phyloP scores from a whole-genome alignment of 2,113 vertebrate species.

The Stigmatopora nigra region DNA sequence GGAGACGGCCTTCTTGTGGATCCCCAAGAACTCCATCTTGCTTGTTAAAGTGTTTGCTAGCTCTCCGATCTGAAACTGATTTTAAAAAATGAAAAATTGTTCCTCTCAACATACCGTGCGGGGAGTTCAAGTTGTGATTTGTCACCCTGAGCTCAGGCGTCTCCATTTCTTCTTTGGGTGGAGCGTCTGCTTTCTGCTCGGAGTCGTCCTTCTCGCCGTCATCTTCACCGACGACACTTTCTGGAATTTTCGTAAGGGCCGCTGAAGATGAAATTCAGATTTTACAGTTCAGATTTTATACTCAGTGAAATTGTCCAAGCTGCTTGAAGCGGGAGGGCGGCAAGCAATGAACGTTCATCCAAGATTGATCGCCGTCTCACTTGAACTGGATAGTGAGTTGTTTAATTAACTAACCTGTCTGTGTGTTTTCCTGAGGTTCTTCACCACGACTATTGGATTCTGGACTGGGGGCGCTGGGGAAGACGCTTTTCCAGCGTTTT shows the following conservation, averaged over 20 bases:
- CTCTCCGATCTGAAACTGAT: slow-evolving; percentile 97
- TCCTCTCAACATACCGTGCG: background rate
- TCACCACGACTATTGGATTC: slow-evolving; percentile 80
- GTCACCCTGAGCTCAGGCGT: slow-evolving; percentile 57
- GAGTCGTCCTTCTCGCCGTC: slow-evolving; percentile 71
- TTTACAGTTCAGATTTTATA: no score
- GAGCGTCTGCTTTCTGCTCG: slow-evolving; percentile 69
- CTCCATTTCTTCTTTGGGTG: slow-evolving; percentile 75
- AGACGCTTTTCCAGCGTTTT: slow-evolving; percentile 87
- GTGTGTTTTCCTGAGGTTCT: slow-evolving; percentile 70
- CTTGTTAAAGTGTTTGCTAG: slow-evolving; percentile 94
- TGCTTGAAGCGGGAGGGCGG: no score
- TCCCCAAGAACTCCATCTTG: slow-evolving; percentile 98
- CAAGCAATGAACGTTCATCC: no score
- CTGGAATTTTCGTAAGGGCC: slow-evolving; percentile 54
- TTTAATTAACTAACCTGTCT: slow-evolving; percentile 65
- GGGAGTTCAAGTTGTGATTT: no score
- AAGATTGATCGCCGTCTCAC: no score
- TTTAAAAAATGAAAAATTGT: background rate
- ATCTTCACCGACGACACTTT: slow-evolving; percentile 70
- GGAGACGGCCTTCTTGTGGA: slow-evolving; percentile 92
- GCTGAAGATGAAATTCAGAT: slow-evolving; percentile 20
- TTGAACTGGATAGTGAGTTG: no score
- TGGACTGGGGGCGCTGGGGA: slow-evolving; percentile 78
- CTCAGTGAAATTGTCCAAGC: no score